Base-by-base conservation (phyloP, 2,888 invertebrate genomes). In the Maniola hyperantus region DNA sequence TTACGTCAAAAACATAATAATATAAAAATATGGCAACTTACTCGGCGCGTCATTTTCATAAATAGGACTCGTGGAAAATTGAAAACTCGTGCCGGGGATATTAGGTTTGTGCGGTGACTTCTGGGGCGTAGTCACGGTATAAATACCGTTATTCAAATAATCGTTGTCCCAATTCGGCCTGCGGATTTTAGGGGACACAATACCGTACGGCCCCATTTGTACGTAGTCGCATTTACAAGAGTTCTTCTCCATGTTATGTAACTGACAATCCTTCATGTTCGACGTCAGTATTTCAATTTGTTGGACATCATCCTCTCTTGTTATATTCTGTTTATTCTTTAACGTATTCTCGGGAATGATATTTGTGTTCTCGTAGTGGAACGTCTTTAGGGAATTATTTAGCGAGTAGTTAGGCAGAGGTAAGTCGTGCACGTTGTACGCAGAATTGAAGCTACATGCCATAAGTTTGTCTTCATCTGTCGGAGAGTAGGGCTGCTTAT, bases 341-440 rank as follows among this genome's bases (percentile, higher is more conserved):
- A 91, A 74, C 8, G 92, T 87, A 68, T 84, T 91, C 39, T 91
- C 92, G 18, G 93, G 91, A 75, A 89, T 85, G 71, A 92, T 89
- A 65, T 92, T 90, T 15, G 88, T 90, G 71, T 92, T 91, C 73
- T 92, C 92, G 63, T 91, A 90, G 71, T 92, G 91, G 78, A 93
- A 93, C 66, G 91, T 92, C 71, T 91, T 91, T 5, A 93, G 81
- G 6, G 93, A 93, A 79, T 94, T 94, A 72, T 93, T 93, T 55
- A 94, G 83, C 42, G 93, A 94, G 77, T 94, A 94, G 77, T 94
- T 94, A 2, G 94, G 94, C 59, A 94, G 74, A n/a, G 94, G 94
- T 54, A 94, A 76, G 61, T 92, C 92, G 73, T 90, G 91, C 50
- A 89, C 79, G 72, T 79, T 86, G 72, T 89, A 91, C 0, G 83